Base-by-base conservation (phyloP, 2,113 vertebrate species). In the Sakesphorus luctuosus region DNA sequence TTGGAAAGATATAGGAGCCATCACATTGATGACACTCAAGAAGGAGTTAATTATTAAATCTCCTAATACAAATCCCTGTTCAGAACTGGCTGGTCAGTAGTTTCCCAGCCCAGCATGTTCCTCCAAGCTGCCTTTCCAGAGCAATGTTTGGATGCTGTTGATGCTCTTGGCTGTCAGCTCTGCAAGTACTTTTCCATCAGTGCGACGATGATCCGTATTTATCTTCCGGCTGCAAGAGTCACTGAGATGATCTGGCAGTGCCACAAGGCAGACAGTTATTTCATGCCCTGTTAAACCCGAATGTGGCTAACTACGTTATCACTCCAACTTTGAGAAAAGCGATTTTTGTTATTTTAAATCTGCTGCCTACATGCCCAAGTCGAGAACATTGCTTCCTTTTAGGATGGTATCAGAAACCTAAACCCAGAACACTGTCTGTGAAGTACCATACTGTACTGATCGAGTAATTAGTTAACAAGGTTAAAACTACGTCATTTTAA, bases 271-370 rank as follows among this genome's bases (percentile, higher is more conserved):
- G 98, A 98, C 98, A 98, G 98, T 98, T 98, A 99, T 99, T 99
- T 99, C 99, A 99, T 98, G 98, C 98, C 98, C 99, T 98, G 98
- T 99, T 99, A 99, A 98, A 98, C 98, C 97, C 98, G 98, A 98
- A 99, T 98, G 98, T 98, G 80, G 97, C 98, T 96, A 98, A 99
- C 98, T 95, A 96, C 91, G 85, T 92, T 87, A 97, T 97, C 96
- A 90, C 89, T 95, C 93, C 97, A 93, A 91, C 96, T 97, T 95
- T 72, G 47, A 84, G 97, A 97, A 97, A 89, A 96, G 77, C 46
- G n/a, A 65, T 94, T 91, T 90, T 84, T 67, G 44, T 24, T 81
- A 88, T 90, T 92, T 94, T 90, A 79, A 94, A 97, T 85, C 94
- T 82, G 94, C 94, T 95, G 90, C 89, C 93, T 84, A 53, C 49